Percentiles rank a stretch among this genome's conserved stretches.
Evolutionary conservation across 37 sponge, comb jelly and placozoan species (phyloP).

Genomic region (Diacarnus erythraeanus): DNA sequence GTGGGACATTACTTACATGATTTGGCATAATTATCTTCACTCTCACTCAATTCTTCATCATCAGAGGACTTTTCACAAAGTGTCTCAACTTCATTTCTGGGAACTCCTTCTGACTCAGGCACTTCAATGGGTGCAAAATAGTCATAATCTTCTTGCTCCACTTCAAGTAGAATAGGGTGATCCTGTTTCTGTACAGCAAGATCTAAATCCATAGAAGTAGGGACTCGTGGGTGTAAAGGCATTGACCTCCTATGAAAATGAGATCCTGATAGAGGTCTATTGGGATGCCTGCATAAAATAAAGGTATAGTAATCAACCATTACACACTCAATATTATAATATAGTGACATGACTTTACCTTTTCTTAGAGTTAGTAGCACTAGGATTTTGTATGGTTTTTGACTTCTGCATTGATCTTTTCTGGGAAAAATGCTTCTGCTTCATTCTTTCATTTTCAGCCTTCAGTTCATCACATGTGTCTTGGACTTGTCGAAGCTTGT

Average conservation of each 20-base stretch:
- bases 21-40: constrained; percentile 23
- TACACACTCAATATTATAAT: too few relatives aligned
- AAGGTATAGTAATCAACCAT: too few relatives aligned
- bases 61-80: neutral
- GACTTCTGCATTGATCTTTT: constrained; percentile 21
- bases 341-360: neutral
- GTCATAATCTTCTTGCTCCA: neutral
- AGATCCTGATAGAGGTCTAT: constrained; percentile 24
- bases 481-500: constrained; percentile 10
- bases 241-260: neutral
- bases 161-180: constrained; percentile 15
- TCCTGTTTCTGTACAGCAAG: neutral
- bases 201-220: neutral
- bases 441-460: constrained; percentile 46
- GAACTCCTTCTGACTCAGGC: neutral
- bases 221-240: neutral
- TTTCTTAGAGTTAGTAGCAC: neutral
- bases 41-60: neutral
- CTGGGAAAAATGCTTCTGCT: constrained; percentile 30
- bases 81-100: neutral
- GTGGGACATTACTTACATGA: constrained; percentile 38
- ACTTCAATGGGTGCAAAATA: neutral
- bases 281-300: neutral
- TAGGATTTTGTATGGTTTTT: neutral
- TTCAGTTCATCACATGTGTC: constrained; percentile 28